Percentiles rank a stretch among this genome's conserved stretches.
Conservation (phyloP, 2,888 invertebrate genomes). For the Drosophila testacea region DNA sequence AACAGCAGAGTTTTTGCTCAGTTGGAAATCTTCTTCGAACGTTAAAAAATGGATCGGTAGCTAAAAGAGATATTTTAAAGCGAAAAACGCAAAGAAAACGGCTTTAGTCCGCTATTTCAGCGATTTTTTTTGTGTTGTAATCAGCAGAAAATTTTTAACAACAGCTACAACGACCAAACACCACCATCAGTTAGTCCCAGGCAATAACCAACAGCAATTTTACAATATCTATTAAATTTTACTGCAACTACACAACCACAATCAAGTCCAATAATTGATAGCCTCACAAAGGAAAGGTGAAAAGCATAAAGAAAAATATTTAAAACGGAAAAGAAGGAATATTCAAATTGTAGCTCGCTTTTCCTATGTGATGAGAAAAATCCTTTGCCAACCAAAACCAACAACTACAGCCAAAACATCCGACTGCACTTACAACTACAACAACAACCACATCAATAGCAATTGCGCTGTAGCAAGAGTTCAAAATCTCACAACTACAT, state of each 20-base stretch:
- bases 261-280: conserved; percentile 36
- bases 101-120: conserved; percentile 87
- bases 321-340: conserved; percentile 37
- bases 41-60: conserved; percentile 85
- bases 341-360: conserved; percentile 48
- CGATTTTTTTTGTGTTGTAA: conserved; percentile 86
- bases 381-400: conserved; percentile 45
- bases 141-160: conserved; percentile 74
- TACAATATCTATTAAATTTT: conserved; percentile 59
- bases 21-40: conserved; percentile 85
- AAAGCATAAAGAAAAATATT: conserved; percentile 41
- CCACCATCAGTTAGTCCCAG: conserved; percentile 66
- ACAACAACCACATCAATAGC: conserved; percentile 35
- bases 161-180: conserved; percentile 69
- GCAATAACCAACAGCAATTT: conserved; percentile 60
- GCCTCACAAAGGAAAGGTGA: conserved; percentile 60
- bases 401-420: conserved; percentile 47
- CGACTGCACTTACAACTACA: conserved; percentile 47
- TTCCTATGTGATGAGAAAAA: conserved; percentile 71
- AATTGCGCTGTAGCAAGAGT: conserved; percentile 59
- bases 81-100: conserved; percentile 85
- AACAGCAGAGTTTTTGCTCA: conserved; percentile 55
- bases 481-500: conserved; percentile 51
- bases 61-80: conserved; percentile 82
- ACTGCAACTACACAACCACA: conserved; percentile 49